These are phyloP conservation scores for Pteronura brasiliensis DNA, from an alignment of 2,113 vertebrate species.

Conservation along the genomic window DNA sequence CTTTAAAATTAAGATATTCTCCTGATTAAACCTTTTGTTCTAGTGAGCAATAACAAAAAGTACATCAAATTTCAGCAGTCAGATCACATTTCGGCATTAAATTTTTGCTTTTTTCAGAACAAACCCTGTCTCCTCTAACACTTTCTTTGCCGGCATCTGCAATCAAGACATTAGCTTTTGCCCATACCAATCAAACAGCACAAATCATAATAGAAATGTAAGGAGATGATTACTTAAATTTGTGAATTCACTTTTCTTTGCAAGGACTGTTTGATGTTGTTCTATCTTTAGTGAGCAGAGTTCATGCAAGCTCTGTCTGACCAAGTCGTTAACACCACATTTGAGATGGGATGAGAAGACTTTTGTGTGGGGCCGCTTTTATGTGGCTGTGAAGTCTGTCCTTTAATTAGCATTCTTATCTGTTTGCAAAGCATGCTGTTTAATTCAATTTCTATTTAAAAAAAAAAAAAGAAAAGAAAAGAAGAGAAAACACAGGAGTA, in stretches of 20 bases:
- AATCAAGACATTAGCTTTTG: slow-evolving; percentile 44
- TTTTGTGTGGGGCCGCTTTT: neutral
- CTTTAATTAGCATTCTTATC: slow-evolving; percentile 60
- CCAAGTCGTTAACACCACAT: neutral
- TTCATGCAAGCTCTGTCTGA: neutral
- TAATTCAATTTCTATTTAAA: slow-evolving; percentile 40
- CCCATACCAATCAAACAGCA: neutral
- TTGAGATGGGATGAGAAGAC: neutral
- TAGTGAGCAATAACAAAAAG: neutral
- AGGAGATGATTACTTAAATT: neutral
- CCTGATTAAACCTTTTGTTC: neutral
- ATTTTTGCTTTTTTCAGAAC: slow-evolving; percentile 43
- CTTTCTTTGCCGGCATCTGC: slow-evolving; percentile 14
- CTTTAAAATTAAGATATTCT: slow-evolving; percentile 3
- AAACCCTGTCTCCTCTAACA: slow-evolving; percentile 37
- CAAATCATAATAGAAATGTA: neutral
- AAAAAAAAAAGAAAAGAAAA: neutral
- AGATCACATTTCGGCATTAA: slow-evolving; percentile 23
- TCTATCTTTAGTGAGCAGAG: neutral
- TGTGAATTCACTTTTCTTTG: neutral
- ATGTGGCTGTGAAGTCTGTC: slow-evolving; percentile 24
- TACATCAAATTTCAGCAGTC: slow-evolving; percentile 37
- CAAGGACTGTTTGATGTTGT: neutral
- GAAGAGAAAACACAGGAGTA: neutral
- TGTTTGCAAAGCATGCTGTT: slow-evolving; percentile 51